These are phyloP conservation scores for Megamerina dolium DNA, from an alignment of 2,888 invertebrate species.

Conservation along the genomic window DNA sequence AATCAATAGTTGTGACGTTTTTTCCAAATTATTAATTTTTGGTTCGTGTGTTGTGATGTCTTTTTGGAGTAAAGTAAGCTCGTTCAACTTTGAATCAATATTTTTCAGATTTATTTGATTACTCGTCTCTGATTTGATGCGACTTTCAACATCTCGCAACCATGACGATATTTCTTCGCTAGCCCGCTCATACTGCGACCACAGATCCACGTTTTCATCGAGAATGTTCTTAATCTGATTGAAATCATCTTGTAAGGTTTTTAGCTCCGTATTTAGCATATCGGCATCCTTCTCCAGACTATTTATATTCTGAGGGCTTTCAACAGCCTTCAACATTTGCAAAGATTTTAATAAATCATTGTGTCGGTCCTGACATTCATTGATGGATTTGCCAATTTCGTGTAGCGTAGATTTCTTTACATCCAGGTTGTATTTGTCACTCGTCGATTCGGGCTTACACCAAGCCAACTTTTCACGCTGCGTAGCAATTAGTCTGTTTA, in stretches of 20 bases:
- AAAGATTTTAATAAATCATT: constrained; percentile 65
- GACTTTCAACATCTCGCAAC: constrained; percentile 74
- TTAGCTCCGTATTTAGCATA: constrained; percentile 64
- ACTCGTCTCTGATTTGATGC: constrained; percentile 66
- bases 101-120: constrained; percentile 63
- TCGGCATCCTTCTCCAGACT: constrained; percentile 65
- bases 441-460: constrained; percentile 84
- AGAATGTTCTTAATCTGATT: constrained; percentile 61
- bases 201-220: constrained; percentile 65
- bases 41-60: constrained; percentile 61
- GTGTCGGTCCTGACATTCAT: constrained; percentile 64
- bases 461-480: constrained; percentile 84
- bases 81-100: constrained; percentile 63
- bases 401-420: constrained; percentile 76
- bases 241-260: constrained; percentile 63
- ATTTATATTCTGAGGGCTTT: constrained; percentile 63
- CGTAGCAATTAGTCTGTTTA: constrained; percentile 73
- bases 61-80: constrained; percentile 58
- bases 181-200: constrained; percentile 73
- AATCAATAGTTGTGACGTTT: constrained; percentile 65
- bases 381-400: constrained; percentile 68
- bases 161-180: constrained; percentile 70
- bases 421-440: constrained; percentile 87
- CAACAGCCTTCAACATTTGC: constrained; percentile 65
- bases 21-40: constrained; percentile 62